Conservation (phyloP, 1,140 invertebrate species). For the Harlomillsia oculata region DNA sequence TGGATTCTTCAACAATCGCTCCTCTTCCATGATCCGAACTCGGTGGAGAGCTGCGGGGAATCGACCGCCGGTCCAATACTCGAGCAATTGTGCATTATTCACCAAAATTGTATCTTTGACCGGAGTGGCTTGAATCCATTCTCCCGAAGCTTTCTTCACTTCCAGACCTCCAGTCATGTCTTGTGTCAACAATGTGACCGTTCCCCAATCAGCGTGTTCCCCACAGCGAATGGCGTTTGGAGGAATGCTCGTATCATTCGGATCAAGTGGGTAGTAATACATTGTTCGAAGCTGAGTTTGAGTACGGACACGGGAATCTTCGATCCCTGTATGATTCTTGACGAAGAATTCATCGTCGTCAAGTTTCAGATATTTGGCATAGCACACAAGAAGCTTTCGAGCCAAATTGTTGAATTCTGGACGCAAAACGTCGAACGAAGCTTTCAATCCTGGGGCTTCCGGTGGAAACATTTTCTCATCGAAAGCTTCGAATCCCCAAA, state of each 20-base stretch:
- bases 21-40: too few relatives aligned
- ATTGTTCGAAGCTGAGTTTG: constrained; percentile 10
- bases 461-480: background rate
- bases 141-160: constrained; percentile 4
- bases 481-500: background rate
- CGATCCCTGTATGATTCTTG: constrained; percentile 8
- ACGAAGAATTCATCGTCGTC: constrained; percentile 20
- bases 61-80: constrained; percentile 19
- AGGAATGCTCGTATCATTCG: background rate
- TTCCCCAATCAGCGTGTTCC: constrained; percentile 24
- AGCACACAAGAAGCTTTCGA: background rate
- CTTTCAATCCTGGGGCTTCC: constrained; percentile 9
- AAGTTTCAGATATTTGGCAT: constrained; percentile 3
- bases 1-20: too few relatives aligned
- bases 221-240: constrained; percentile 4
- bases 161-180: constrained; percentile 20
- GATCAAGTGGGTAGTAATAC: constrained; percentile 4
- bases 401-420: background rate
- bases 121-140: constrained; percentile 20
- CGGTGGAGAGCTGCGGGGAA: constrained; percentile 16
- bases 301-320: background rate
- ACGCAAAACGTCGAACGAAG: background rate
- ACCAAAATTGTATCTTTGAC: constrained; percentile 19
- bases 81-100: constrained; percentile 20
- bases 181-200: constrained; percentile 21